Base-by-base conservation (phyloP, 2,797 vertebrate genomes). In the Poecilia picta region DNA sequence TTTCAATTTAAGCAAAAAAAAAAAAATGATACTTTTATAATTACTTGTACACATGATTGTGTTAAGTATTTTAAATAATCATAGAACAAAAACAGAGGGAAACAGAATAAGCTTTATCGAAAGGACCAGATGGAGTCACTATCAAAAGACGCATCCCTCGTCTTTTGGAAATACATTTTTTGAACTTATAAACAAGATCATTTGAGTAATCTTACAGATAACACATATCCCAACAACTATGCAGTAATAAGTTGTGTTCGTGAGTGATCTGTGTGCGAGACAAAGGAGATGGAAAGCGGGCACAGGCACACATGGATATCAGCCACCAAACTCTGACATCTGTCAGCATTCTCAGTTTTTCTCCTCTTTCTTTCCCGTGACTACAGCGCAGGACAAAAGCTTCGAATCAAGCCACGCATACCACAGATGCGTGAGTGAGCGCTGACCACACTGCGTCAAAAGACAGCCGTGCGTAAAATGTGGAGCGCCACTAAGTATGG, bases 391-490 rank as follows among this genome's bases (percentile, higher is more conserved):
- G 62, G 76, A 76, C 62, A 57, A 78, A 76, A 59, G 72, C 47
- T 77, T 57, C 25, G 46, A 75, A 82, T 74, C 0, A 1, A 57
- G 36, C 75, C 49, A 78, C 10, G 77, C 39, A 33, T 12, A 41
- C 25, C 8, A 43, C 43, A 45, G 74, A 49, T 25, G 41, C 33
- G 43, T 55, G 66, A 72, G 33, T 62, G 55, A 72, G 33, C 71
- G 25, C 79, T 72, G 83, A 76, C 82, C 90, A 90, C 85, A 92
- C 88, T 93, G 93, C 92, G 93, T 92, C 93, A 93, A 93, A 89
- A 57, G 36, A 62, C 72, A 68, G 45, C 76, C 85, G 86, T 86
- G 92, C 90, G 92, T 94, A 93, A 71, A 92, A 90, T 62, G 12
- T 75, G 81, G 83, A 78, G 75, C 81, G 73, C 81, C 33, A 78